A percentile compares a stretch with the other conserved stretches of the same genome.
Evolutionary conservation across 2,888 invertebrate species (phyloP).

Genomic region (Sthenelais limicola): DNA sequence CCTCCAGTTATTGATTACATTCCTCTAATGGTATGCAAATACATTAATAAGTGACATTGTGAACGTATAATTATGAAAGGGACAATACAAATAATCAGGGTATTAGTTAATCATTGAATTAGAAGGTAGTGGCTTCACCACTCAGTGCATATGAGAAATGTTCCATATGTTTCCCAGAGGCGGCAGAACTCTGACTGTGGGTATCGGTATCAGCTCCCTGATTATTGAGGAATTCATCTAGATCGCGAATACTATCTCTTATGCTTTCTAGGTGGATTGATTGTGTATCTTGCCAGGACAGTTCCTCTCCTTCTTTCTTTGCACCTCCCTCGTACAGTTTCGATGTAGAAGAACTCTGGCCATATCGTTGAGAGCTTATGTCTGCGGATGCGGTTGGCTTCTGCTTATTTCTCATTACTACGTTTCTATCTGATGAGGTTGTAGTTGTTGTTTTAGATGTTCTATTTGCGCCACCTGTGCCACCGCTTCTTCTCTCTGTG

Average conservation of each 20-base stretch:
- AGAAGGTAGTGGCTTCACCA: slow-evolving; percentile 11
- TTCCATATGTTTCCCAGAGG: slow-evolving; percentile 22
- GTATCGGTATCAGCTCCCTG: slow-evolving; percentile 15
- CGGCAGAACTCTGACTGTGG: slow-evolving; percentile 6
- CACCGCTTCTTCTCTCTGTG: not conserved
- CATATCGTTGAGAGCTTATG: not conserved
- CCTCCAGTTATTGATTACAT: too few species aligned
- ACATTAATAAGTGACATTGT: too few species aligned
- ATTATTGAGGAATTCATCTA: slow-evolving; percentile 37
- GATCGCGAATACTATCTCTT: slow-evolving; percentile 38
- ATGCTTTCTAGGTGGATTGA: slow-evolving; percentile 33
- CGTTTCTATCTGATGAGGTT: slow-evolving; percentile 12
- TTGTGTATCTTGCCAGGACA: slow-evolving; percentile 30
- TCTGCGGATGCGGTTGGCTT: not conserved
- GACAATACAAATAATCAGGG: too few species aligned
- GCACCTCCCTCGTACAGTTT: not conserved
- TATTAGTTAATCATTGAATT: too few species aligned
- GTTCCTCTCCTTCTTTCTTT: not conserved
- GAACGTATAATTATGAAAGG: too few species aligned
- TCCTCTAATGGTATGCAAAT: too few species aligned
- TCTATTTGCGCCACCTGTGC: not conserved
- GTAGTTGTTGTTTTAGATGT: not conserved
- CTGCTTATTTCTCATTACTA: slow-evolving; percentile 1
- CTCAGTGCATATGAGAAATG: slow-evolving; percentile 18
- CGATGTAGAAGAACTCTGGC: not conserved